Conservation (phyloP, 1,140 invertebrate species). For the Eriocheir sinensis region DNA sequence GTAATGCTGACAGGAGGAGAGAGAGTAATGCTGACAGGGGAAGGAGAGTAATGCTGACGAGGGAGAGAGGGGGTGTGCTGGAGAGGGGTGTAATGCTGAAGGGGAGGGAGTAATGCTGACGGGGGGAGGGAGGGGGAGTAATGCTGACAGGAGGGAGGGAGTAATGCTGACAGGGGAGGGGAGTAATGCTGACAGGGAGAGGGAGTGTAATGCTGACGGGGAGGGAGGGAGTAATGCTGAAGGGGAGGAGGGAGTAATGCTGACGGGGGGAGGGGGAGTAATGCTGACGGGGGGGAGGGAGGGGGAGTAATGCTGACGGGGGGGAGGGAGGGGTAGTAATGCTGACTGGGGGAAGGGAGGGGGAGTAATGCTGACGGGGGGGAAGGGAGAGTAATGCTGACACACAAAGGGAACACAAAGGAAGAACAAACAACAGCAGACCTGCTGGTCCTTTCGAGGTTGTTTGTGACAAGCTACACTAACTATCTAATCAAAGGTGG, state of each 20-base stretch:
- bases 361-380: too few relatives aligned
- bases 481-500: too few relatives aligned
- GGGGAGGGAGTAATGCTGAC: too few relatives aligned
- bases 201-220: not conserved
- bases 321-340: not conserved
- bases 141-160: conserved; percentile 1
- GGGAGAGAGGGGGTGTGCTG: not conserved
- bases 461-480: too few relatives aligned
- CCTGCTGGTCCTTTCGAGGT: too few relatives aligned
- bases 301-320: not conserved
- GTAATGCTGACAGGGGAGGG: not conserved
- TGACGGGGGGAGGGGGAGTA: too few relatives aligned
- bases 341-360: not conserved
- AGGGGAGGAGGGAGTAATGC: not conserved
- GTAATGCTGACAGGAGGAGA: too few relatives aligned
- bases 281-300: not conserved
- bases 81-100: not conserved
- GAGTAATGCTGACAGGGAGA: not conserved
- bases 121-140: not conserved
- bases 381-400: too few relatives aligned
- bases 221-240: not conserved
- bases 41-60: not conserved
- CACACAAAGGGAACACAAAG: too few relatives aligned
- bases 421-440: too few relatives aligned
- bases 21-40: too few relatives aligned